Base-by-base conservation (phyloP, 2,113 vertebrate genomes). In the Plotosus lineatus region DNA sequence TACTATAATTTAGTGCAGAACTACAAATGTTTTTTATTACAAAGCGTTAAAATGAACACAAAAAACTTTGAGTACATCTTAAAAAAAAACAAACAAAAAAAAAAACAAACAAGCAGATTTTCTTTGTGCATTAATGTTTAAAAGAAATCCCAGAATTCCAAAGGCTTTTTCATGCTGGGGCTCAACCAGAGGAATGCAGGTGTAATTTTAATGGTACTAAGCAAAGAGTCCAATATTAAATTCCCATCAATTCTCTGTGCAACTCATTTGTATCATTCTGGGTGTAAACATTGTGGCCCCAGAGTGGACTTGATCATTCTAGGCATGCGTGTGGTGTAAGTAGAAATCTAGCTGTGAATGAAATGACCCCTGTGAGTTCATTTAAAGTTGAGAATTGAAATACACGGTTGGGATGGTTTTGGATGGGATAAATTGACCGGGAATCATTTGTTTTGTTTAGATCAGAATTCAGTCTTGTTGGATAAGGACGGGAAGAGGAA, bases 401-500 rank as follows among this genome's bases (percentile, higher is more conserved):
- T 19, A 21, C 6, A 21, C 26, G 40, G 23, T n/a, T n/a, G 55
- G 38, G 19, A 36, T 17, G 33, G 21, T 1, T 44, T 53, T 75
- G 56, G 33, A 10, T 15, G 7, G 26, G 10, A 10, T 46, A 44
- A 3, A 7, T 26, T n/a, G 6, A 40, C 36, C 14, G n/a, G 44
- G 12, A 44, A 26, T 58, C 9, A 26, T 77, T 66, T 40, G 87
- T 58, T 84, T 79, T 60, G 90, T 90, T 23, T 92, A 98, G 97
- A 98, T 92, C 97, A 96, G 86, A 94, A 93, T 88, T 98, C 96
- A 42, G 95, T 98, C 82, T 87, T 99, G 78, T 89, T 99, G 92
- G 97, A 98, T 88, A 98, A 98, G 86, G 97, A 99, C 85, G 97
- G 97, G 3, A 99, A 99, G 81, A 93, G 97, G 82, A 99, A 99